phyloP scores from a whole-genome alignment of 2,113 vertebrate species.

The Paedocypris sp. region DNA sequence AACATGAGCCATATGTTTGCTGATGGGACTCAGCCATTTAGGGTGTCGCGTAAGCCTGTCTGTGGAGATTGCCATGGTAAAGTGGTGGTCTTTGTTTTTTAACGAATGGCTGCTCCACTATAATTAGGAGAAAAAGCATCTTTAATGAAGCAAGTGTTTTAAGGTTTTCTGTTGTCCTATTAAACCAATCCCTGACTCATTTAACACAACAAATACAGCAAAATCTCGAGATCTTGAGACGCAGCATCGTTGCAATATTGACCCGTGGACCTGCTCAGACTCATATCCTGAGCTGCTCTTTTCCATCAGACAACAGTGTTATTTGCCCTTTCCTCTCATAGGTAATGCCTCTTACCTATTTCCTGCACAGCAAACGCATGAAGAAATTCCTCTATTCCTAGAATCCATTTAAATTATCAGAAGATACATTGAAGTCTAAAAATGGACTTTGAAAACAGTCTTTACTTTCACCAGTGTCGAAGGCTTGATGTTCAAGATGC shows the following conservation, averaged over 20 bases:
- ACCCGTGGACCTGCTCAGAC: not conserved
- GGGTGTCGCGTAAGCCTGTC: not conserved
- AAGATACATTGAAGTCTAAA: constrained; percentile 17
- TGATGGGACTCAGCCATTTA: constrained; percentile 2
- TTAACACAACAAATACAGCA: no score
- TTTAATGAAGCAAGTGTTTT: not conserved
- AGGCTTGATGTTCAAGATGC: no score
- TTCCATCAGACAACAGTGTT: not conserved
- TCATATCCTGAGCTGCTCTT: not conserved
- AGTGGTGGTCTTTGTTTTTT: not conserved
- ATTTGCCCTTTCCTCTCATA: constrained; percentile 1
- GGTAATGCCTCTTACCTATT: constrained; percentile 2
- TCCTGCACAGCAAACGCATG: not conserved
- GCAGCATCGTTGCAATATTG: not conserved
- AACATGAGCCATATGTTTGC: constrained; percentile 5
- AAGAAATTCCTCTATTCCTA: not conserved
- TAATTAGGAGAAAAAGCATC: not conserved
- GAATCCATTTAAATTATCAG: no score
- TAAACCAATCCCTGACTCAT: not conserved
- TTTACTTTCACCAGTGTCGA: no score
- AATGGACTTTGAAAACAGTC: no score
- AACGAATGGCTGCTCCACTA: not conserved
- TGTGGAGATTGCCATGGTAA: not conserved
- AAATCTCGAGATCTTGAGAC: not conserved
- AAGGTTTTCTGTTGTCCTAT: not conserved